Evolutionary conservation across 2,888 invertebrate genomes (phyloP).

Genomic region (Drosophila affinis): DNA sequence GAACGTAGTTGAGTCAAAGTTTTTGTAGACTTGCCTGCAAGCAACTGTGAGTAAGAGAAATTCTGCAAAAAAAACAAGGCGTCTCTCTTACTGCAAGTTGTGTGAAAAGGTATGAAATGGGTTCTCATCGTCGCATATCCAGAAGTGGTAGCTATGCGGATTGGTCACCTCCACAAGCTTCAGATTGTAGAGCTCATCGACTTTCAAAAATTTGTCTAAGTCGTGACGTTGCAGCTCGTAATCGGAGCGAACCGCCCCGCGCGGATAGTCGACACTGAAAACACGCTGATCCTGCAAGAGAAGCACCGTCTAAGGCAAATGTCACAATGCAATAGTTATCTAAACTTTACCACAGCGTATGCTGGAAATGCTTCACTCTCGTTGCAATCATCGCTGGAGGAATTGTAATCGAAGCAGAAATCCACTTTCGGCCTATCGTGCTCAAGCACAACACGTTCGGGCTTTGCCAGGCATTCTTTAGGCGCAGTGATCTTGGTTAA

Average conservation of each 20-base stretch:
- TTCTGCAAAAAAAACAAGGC: neutral
- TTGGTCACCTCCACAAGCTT: slow-evolving; percentile 65
- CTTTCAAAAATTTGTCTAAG: slow-evolving; percentile 21
- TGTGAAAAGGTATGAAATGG: slow-evolving; percentile 62
- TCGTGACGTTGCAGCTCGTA: slow-evolving; percentile 51
- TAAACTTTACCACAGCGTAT: slow-evolving; percentile 73
- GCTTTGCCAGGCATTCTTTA: slow-evolving; percentile 4
- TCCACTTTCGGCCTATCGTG: neutral
- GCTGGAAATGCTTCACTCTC: slow-evolving; percentile 76
- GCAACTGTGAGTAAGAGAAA: neutral
- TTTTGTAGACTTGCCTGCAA: slow-evolving; percentile 62
- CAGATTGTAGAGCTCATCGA: slow-evolving; percentile 31
- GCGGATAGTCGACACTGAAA: slow-evolving; percentile 73
- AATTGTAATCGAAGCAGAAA: slow-evolving; percentile 20
- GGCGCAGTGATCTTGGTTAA: neutral
- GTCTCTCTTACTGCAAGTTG: slow-evolving; percentile 75
- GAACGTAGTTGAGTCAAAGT: slow-evolving; percentile 39
- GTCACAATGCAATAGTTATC: neutral
- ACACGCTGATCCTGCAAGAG: slow-evolving; percentile 69
- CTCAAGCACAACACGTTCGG: neutral
- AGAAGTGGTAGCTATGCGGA: slow-evolving; percentile 79
- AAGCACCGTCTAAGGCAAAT: neutral
- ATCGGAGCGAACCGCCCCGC: slow-evolving; percentile 63
- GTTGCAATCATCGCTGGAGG: slow-evolving; percentile 52
- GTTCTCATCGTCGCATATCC: slow-evolving; percentile 62